These are phyloP conservation scores for Epizoanthus stellaris DNA, from an alignment of 92 coral and sea anemone genomes.

Conservation along the genomic window DNA sequence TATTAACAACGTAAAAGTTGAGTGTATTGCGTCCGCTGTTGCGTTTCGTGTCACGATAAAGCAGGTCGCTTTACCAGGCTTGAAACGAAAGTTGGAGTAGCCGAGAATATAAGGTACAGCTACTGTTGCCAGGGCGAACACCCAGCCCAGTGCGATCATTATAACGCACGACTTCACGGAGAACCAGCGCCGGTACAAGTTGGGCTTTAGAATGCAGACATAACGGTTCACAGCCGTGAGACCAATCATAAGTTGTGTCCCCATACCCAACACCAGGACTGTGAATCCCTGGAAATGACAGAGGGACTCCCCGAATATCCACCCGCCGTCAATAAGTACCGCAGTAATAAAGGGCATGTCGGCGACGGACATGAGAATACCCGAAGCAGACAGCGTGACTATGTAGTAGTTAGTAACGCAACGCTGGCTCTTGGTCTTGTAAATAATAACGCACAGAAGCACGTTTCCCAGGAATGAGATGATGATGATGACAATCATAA, in stretches of 20 bases:
- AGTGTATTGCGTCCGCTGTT: constrained; percentile 17
- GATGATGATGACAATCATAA: constrained; percentile 7
- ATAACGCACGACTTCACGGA: neutral
- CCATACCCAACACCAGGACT: constrained; percentile 12
- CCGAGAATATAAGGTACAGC: constrained; percentile 10
- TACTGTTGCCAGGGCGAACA: constrained; percentile 1
- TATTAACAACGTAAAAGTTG: constrained; percentile 11
- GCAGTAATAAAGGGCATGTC: constrained; percentile 34
- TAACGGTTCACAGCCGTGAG: constrained; percentile 35
- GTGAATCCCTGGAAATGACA: constrained; percentile 40
- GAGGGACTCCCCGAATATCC: constrained; percentile 27
- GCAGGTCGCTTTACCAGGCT: constrained; percentile 16
- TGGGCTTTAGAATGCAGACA: constrained; percentile 28
- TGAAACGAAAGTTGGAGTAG: constrained; percentile 29
- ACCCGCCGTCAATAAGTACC: constrained; percentile 18
- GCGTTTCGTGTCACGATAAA: constrained; percentile 1
- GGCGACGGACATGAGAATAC: constrained; percentile 20
- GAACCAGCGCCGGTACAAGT: constrained; percentile 38
- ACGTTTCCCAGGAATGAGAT: constrained; percentile 19
- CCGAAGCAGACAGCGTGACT: constrained; percentile 19
- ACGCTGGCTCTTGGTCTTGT: constrained; percentile 2
- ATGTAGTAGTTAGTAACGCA: constrained; percentile 30
- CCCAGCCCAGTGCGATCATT: constrained; percentile 21
- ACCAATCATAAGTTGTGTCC: constrained; percentile 35
- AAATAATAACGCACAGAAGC: constrained; percentile 23